A percentile compares a stretch with the other conserved stretches of the same genome.
These are phyloP conservation scores for Takifugu ocellatus DNA, from an alignment of 2,797 vertebrate genomes.

Conservation along the genomic window DNA sequence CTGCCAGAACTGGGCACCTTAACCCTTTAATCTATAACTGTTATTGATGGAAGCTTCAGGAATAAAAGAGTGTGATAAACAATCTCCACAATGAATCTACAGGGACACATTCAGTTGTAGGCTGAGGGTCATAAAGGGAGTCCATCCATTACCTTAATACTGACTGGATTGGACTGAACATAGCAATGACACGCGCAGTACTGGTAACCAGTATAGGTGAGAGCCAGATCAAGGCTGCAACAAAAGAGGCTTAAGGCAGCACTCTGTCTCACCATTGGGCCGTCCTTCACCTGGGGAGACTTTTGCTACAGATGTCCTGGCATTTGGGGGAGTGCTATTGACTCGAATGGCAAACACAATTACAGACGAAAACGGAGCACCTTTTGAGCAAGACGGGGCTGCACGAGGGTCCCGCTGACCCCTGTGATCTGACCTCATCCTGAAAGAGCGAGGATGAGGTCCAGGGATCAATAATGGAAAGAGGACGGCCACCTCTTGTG, in stretches of 20 bases:
- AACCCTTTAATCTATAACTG: too few species aligned
- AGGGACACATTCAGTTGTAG: too few species aligned
- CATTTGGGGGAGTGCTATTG: constrained; percentile 13
- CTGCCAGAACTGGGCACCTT: too few species aligned
- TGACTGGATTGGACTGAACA: too few species aligned
- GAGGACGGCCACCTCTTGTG: constrained; percentile 15
- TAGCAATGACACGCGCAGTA: neutral
- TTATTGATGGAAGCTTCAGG: too few species aligned
- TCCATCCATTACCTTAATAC: neutral
- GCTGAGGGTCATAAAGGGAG: neutral
- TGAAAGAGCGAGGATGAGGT: neutral
- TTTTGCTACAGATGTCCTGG: neutral
- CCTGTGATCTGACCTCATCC: constrained; percentile 24
- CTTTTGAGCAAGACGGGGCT: constrained; percentile 1
- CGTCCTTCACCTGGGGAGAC: neutral
- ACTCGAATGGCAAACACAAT: constrained; percentile 5
- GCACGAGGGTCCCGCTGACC: constrained; percentile 2
- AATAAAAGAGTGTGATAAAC: too few species aligned
- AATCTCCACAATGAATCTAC: too few species aligned
- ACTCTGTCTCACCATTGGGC: too few species aligned
- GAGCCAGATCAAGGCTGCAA: constrained; percentile 16
- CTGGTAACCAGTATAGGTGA: neutral
- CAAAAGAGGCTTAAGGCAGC: neutral
- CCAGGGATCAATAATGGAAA: constrained; percentile 37
- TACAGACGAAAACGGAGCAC: constrained; percentile 7